Conservation (phyloP, 2,113 vertebrate species). For the Castor canadensis region DNA sequence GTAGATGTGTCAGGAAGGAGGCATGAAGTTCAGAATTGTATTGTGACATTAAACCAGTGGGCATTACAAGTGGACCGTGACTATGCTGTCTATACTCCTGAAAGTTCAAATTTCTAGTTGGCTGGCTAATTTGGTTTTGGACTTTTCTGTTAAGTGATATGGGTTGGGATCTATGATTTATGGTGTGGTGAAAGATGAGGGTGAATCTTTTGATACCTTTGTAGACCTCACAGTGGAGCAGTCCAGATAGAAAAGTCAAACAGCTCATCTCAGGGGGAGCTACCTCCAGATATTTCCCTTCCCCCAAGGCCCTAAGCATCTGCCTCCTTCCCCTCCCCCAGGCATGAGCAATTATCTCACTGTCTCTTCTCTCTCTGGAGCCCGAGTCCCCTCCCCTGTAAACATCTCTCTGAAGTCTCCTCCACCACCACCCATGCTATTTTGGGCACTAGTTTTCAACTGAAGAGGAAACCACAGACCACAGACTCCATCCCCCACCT, state of each 20-base stretch:
- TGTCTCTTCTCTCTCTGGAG: not conserved
- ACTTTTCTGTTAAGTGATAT: not conserved
- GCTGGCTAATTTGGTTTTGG: not conserved
- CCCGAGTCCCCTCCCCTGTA: not conserved
- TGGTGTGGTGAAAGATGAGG: not conserved
- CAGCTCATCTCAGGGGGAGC: not conserved
- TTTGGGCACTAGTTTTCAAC: not conserved
- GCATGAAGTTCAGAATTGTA: too few species aligned
- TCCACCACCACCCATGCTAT: not conserved
- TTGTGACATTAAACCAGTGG: not conserved
- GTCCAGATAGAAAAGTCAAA: not conserved
- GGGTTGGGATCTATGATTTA: not conserved
- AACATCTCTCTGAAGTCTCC: rapidly evolving
- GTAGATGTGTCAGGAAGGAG: not conserved
- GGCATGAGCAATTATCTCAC: not conserved
- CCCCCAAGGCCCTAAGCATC: too few species aligned
- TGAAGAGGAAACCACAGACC: not conserved
- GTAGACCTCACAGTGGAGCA: not conserved
- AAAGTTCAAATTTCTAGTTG: not conserved
- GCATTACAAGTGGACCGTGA: not conserved
- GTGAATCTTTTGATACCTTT: not conserved
- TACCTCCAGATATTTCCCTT: not conserved
- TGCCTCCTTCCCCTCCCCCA: not conserved
- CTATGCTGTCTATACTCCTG: rapidly evolving
- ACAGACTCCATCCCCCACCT: not conserved